Evolutionary conservation across 92 coral and sea anemone species (phyloP).

Genomic region (Zoanthus sansibaricus): DNA sequence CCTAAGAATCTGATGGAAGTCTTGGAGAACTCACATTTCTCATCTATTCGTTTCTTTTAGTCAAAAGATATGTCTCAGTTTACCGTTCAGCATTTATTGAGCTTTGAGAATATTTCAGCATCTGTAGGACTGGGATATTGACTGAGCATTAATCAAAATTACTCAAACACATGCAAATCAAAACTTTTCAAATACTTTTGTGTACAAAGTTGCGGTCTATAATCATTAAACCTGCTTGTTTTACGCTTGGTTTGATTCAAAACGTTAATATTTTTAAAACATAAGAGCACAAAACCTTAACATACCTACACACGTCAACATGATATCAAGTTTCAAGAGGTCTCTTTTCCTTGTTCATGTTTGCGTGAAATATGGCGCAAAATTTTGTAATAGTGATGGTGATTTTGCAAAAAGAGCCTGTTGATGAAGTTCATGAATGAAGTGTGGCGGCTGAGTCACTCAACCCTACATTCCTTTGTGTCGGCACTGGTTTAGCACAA

Average conservation of each 20-base stretch:
- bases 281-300: too few species aligned
- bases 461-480: constrained; percentile 20
- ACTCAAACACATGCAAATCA: background rate
- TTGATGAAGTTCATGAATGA: background rate
- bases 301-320: too few species aligned
- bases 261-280: background rate
- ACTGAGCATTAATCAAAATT: background rate
- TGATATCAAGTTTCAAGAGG: background rate
- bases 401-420: background rate
- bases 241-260: background rate
- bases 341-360: background rate
- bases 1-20: too few species aligned
- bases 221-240: background rate
- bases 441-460: background rate
- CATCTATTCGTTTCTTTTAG: too few species aligned
- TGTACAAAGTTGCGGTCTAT: background rate
- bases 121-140: too few species aligned
- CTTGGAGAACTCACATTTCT: too few species aligned
- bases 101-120: too few species aligned
- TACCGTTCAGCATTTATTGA: too few species aligned
- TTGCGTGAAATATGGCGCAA: background rate
- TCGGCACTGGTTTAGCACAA: background rate
- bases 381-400: background rate
- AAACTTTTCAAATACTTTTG: background rate
- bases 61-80: background rate